These are phyloP conservation scores for Coreoperca whiteheadi DNA, from an alignment of 2,113 vertebrate genomes.

Conservation along the genomic window DNA sequence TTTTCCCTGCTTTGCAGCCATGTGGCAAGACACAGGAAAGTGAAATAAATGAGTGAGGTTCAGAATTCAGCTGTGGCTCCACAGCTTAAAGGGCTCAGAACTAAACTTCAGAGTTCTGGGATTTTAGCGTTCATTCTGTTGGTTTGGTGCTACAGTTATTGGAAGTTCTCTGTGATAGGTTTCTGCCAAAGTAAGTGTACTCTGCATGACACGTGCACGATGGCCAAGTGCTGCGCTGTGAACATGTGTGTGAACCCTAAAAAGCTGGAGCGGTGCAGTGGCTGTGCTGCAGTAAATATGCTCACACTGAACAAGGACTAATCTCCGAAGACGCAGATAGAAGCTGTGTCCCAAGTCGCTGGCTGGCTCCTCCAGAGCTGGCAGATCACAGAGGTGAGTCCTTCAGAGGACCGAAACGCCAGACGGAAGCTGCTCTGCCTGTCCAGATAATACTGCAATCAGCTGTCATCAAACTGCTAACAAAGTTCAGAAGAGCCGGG, in stretches of 20 bases:
- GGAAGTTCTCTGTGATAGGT: too few species aligned
- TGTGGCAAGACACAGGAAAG: background rate
- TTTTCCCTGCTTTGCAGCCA: background rate
- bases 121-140: background rate
- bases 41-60: slow-evolving; percentile 21
- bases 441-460: background rate
- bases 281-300: background rate
- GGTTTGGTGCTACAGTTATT: background rate
- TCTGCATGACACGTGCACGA: too few species aligned
- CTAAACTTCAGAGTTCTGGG: background rate
- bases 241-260: too few species aligned
- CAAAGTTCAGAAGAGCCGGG: too few species aligned
- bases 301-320: background rate
- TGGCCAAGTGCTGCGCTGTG: too few species aligned
- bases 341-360: background rate
- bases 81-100: background rate
- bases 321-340: background rate
- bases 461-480: background rate
- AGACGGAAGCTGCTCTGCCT: background rate
- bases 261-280: background rate
- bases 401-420: background rate
- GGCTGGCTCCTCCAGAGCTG: background rate
- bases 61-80: background rate
- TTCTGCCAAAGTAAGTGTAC: too few species aligned
- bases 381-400: background rate